Evolutionary conservation across 23 tunicate species (phyloP), one percentile per base, ranked within the genome.

Genomic region (Halocynthia roretzi): DNA sequence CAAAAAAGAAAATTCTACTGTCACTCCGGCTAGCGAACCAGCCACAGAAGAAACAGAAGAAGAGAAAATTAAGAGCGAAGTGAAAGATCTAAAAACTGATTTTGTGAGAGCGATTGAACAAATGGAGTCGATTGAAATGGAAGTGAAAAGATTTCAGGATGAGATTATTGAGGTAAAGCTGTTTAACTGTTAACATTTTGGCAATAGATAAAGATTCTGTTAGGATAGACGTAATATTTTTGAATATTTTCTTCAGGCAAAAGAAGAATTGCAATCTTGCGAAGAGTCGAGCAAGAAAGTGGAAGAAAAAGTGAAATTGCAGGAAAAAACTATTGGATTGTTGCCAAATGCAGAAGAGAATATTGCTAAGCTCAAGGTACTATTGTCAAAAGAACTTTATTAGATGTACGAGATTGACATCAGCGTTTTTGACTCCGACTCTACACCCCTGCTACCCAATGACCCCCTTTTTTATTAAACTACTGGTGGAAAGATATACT

Each of bases 271-370:
- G 18, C 55, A 21, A 15, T 12, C 17, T 55, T 74, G 78, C 4
- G 78, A 74, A 55, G 58, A 53, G 51, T 74, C 78, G 11, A 74
- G 55, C 56, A 52, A 74, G 55, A 53, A 19, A 14, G 78, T 74
- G 0, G 64, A 77, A 50, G 76, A 85, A 65, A 77, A 85, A 19
- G 61, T 92, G 14, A 83, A 82, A 15, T 21, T 84, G 53, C 85
- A 92, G 57, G 74, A 79, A 65, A 92, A 86, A 86, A 84, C 88
- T 6, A 71, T 86, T 51, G 68, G 86, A 48, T 65, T 92, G 57
- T 71, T 92, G 62, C 87, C 98, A 7, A 85, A 92, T 62, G 87
- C 92, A 50, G 93, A 86, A 52, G 92, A 92, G 80, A 92, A 80
- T 70, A 86, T 92, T 62, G 92, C 68, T 23, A 92, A 92, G 72